Percentiles rank a stretch among this genome's conserved stretches.
Conservation (phyloP, 1,140 invertebrate genomes). For the Ostrea denselamellosa region DNA sequence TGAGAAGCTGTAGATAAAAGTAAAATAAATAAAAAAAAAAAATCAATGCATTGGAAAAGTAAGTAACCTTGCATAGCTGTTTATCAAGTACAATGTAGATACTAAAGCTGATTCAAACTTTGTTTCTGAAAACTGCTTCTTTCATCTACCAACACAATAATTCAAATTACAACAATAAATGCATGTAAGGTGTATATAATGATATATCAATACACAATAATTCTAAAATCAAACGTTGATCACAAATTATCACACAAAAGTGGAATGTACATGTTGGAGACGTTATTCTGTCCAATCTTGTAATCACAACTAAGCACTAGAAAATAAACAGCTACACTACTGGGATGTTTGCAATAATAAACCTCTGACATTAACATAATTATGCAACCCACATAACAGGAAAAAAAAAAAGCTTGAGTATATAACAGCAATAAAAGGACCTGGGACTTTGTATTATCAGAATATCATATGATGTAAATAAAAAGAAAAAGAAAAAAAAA, state of each 20-base stretch:
- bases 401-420: not conserved
- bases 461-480: not conserved
- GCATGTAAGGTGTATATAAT: not conserved
- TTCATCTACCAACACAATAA: not conserved
- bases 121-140: not conserved
- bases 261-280: not conserved
- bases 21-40: no score
- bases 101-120: not conserved
- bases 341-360: not conserved
- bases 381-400: not conserved
- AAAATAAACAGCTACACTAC: not conserved
- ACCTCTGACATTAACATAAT: not conserved
- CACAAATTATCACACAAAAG: constrained; percentile 1
- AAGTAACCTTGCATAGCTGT: not conserved
- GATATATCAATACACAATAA: not conserved
- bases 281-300: not conserved
- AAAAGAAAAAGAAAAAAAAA: no score
- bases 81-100: not conserved
- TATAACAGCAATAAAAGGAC: not conserved
- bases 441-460: not conserved
- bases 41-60: not conserved
- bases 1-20: no score
- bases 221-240: not conserved
- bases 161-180: constrained; percentile 3
- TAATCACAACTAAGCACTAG: not conserved